Base-by-base conservation (phyloP, 2,113 vertebrate genomes). In the Colaptes auratus region DNA sequence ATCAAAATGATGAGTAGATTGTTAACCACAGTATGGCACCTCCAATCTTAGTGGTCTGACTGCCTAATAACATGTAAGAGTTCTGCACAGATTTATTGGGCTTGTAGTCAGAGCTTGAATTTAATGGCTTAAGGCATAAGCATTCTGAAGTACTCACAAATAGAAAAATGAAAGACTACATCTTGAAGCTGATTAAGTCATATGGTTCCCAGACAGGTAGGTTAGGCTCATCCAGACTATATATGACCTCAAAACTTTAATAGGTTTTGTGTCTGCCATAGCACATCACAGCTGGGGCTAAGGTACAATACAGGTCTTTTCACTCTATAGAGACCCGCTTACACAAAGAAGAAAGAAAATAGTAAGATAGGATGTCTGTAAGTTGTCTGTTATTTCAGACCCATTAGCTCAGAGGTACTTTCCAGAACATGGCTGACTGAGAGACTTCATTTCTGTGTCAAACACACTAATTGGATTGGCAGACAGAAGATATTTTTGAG, bases 261-360 rank as follows among this genome's bases (percentile, higher is more conserved):
- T 28, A 64, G 12, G 24, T 73, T 76, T 25, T 25, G 14, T 52
- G 10, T 60, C 61, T 91, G 7, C 48, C 59, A 46, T 8, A 69
- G 55, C 15, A 25, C 0, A 0, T 82, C 35, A 44, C 20, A 73
- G 4, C 30, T 72, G 25, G 60, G 84, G 3, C 35, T 85, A 33
- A 82, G 33, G 27, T 66, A 27, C 12, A 28, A 1, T 30, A 24
- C 1, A 2, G 36, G 12, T 64, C 75, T 82, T 86, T n/a, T 53
- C 35, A 42, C 17, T 76, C 59, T 33, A 0, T 3, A 35, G 27
- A 90, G 27, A 56, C 10, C 2, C 8, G 67, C 27, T 71, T 10
- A 30, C 42, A 17, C 28, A 39, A 84, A 82, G 44, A 84, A 77
- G 46, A 36, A 80, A 86, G 76, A 53, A 3, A 14, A 61, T 10